These are phyloP conservation scores for Crotalus horridus DNA, from an alignment of 2,113 vertebrate genomes.

Conservation along the genomic window DNA sequence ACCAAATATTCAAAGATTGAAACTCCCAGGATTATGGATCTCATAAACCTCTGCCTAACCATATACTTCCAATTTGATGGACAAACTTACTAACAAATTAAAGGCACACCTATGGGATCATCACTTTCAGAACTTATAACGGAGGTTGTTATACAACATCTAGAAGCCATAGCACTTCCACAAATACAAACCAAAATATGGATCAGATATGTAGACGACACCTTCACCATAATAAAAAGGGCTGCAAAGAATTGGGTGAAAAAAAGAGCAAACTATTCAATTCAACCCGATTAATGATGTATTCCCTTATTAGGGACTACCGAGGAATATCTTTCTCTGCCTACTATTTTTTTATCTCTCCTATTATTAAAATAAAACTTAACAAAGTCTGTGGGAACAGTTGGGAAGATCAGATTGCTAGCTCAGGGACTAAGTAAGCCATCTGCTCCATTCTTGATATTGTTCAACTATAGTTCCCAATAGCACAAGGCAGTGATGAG, in stretches of 20 bases:
- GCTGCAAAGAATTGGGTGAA: not conserved
- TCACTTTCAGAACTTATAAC: not conserved
- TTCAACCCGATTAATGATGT: not conserved
- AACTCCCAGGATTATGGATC: not conserved
- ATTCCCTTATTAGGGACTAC: not conserved
- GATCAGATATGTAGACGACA: not conserved
- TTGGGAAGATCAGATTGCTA: not conserved
- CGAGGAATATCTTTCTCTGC: not conserved
- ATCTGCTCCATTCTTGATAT: not conserved
- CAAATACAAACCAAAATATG: not conserved
- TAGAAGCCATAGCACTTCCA: not conserved
- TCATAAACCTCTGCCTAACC: not conserved
- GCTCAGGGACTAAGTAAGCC: not conserved
- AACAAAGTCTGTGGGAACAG: not conserved
- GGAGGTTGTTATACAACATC: not conserved
- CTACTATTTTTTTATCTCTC: not conserved
- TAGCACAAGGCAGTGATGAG: not conserved
- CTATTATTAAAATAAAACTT: not conserved
- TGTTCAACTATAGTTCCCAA: not conserved
- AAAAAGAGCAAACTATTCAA: not conserved
- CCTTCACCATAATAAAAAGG: not conserved
- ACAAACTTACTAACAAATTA: not conserved
- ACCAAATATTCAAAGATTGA: not conserved
- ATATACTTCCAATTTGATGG: not conserved
- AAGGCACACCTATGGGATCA: not conserved